Conservation (phyloP, 37 sponge, comb jelly and placozoan genomes). For the Agelas oroides region DNA sequence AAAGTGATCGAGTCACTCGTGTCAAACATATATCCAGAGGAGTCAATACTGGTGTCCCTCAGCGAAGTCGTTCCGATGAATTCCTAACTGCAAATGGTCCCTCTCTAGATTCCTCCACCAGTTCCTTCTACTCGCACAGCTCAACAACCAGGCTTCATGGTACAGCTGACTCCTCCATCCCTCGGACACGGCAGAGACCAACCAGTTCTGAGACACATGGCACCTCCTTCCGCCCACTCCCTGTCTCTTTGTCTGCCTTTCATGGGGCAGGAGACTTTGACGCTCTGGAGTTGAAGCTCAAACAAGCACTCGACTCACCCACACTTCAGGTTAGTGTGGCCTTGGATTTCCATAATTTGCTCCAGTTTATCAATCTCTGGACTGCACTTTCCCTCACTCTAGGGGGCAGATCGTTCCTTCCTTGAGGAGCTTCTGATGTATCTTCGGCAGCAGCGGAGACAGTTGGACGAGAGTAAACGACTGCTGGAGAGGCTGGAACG, state of each 20-base stretch:
- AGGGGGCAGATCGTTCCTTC: slow-evolving; percentile 61
- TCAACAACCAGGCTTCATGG: not conserved
- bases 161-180: not conserved
- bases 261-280: slow-evolving; percentile 30
- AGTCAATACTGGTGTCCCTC: no score
- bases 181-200: not conserved
- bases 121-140: not conserved
- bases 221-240: not conserved
- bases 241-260: not conserved
- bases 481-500: slow-evolving; percentile 47
- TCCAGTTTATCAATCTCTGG: no score
- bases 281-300: slow-evolving; percentile 41
- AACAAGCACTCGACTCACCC: slow-evolving; percentile 53
- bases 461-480: slow-evolving; percentile 71
- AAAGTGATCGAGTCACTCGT: no score
- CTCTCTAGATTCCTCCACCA: not conserved
- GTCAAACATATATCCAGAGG: no score
- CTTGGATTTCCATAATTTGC: not conserved
- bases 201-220: slow-evolving; percentile 5
- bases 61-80: not conserved
- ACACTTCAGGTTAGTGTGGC: slow-evolving; percentile 36
- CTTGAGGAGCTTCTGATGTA: slow-evolving; percentile 75
- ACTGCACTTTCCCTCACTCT: no score
- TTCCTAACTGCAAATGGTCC: not conserved
- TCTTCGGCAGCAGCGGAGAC: slow-evolving; percentile 66